A percentile compares a stretch with the other conserved stretches of the same genome.
These are phyloP conservation scores for Andrena marginata DNA, from an alignment of 2,888 invertebrate species.

Conservation along the genomic window DNA sequence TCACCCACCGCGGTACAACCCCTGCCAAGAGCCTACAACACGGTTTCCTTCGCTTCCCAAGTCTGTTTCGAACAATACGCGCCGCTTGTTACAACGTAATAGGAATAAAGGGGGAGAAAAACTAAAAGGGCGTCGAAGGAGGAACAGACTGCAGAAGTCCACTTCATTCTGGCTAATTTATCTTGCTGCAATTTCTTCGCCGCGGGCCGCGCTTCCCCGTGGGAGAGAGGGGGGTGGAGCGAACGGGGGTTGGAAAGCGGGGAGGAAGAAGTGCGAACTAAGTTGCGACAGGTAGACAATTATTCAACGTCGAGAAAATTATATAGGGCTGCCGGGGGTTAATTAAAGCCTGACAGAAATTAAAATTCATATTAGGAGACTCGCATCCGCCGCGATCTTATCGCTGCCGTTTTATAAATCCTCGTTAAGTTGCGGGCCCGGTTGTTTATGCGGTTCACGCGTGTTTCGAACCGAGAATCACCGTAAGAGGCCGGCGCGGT, in stretches of 20 bases:
- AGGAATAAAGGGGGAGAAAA: slow-evolving; percentile 4
- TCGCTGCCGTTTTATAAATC: slow-evolving; percentile 57
- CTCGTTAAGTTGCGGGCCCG: slow-evolving; percentile 22
- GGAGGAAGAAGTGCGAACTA: slow-evolving; percentile 56
- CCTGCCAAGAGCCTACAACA: slow-evolving; percentile 69
- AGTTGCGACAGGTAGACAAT: slow-evolving; percentile 72
- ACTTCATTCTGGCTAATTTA: slow-evolving; percentile 61
- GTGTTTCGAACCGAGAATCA: slow-evolving; percentile 4
- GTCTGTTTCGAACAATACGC: slow-evolving; percentile 43
- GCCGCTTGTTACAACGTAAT: slow-evolving; percentile 36
- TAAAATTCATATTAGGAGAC: slow-evolving; percentile 64
- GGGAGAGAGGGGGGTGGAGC: not conserved
- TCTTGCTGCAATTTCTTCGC: slow-evolving; percentile 63
- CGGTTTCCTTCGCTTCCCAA: slow-evolving; percentile 43
- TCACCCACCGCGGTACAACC: slow-evolving; percentile 78
- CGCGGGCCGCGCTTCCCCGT: slow-evolving; percentile 23
- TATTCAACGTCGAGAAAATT: slow-evolving; percentile 71
- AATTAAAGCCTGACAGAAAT: slow-evolving; percentile 71
- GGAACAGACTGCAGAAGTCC: slow-evolving; percentile 22
- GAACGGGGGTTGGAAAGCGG: not conserved
- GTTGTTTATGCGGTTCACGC: slow-evolving; percentile 49
- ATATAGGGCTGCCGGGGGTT: slow-evolving; percentile 65
- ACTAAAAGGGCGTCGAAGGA: not conserved
- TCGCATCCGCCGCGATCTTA: slow-evolving; percentile 46
- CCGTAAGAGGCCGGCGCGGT: not conserved